phyloP scores from a whole-genome alignment of 1,140 invertebrate species.

The Lepidostoma basale region DNA sequence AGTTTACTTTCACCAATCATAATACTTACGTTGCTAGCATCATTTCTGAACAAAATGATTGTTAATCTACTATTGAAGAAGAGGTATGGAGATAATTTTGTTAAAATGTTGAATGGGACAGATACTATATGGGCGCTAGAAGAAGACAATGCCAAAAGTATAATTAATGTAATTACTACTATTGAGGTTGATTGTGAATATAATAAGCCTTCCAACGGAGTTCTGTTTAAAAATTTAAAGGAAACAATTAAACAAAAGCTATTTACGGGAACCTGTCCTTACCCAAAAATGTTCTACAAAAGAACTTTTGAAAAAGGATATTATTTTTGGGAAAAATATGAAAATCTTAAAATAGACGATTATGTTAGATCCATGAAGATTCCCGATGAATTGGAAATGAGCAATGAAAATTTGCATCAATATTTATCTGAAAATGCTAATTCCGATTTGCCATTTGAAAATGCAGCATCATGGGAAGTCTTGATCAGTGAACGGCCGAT shows the following conservation, averaged over 20 bases:
- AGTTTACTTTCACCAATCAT: conserved; percentile 48
- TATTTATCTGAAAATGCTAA: conserved; percentile 53
- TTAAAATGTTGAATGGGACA: conserved; percentile 56
- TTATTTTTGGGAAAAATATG: conserved; percentile 58
- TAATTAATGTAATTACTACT: conserved; percentile 58
- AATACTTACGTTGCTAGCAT: conserved; percentile 45
- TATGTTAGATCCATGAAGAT: conserved; percentile 53
- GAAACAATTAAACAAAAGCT: conserved; percentile 22
- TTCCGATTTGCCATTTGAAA: conserved; percentile 54
- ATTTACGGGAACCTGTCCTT: conserved; percentile 3
- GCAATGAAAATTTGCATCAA: conserved; percentile 49
- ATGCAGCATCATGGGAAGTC: conserved; percentile 60
- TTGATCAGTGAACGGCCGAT: conserved; percentile 54
- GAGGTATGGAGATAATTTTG: conserved; percentile 52
- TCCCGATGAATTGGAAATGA: conserved; percentile 47
- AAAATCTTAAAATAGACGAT: conserved; percentile 53
- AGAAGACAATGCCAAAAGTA: conserved; percentile 51
- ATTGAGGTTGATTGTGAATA: conserved; percentile 51
- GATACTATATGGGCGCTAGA: conserved; percentile 63
- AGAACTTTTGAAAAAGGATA: conserved; percentile 58
- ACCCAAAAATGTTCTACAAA: conserved; percentile 55
- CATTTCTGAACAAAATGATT: conserved; percentile 49
- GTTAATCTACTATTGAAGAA: conserved; percentile 41
- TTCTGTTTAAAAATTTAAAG: conserved; percentile 31
- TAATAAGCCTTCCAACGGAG: conserved; percentile 26